Percentiles rank a stretch among this genome's conserved stretches.
These are phyloP conservation scores for Muntiacus muntjak DNA, from an alignment of 2,113 vertebrate genomes.

Conservation along the genomic window DNA sequence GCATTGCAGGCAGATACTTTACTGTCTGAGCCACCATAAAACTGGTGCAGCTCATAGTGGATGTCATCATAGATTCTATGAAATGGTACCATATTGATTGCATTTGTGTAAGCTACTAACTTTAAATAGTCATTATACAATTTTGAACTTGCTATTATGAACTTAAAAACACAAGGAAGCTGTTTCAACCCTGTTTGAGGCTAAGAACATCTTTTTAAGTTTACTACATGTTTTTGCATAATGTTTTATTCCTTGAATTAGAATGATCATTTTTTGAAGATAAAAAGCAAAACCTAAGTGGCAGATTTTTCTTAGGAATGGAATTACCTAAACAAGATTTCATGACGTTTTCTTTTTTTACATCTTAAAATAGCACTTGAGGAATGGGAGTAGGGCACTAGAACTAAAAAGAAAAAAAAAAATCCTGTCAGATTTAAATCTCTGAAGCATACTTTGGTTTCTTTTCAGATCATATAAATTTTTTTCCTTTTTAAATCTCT, in stretches of 20 bases:
- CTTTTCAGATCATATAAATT: background rate
- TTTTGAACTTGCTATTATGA: background rate
- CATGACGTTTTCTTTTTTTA: background rate
- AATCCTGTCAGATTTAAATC: background rate
- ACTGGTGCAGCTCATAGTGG: background rate
- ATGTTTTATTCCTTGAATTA: constrained; percentile 6
- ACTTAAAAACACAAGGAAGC: background rate
- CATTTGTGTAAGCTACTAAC: background rate
- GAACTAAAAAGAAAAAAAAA: background rate
- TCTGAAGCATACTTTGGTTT: background rate
- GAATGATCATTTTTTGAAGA: background rate
- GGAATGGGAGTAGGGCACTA: background rate
- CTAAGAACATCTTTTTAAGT: background rate
- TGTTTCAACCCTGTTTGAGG: background rate
- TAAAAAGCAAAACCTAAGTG: background rate
- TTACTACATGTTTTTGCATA: background rate
- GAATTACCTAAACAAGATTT: background rate
- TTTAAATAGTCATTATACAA: background rate
- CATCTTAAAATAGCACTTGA: background rate
- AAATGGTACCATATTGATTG: constrained; percentile 2
- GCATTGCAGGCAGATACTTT: background rate
- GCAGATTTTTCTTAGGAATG: constrained; percentile 24
- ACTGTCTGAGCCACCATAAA: background rate
- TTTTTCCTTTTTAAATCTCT: background rate
- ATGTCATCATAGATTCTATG: background rate